Evolutionary conservation across 1,140 invertebrate genomes (phyloP), one percentile per base, ranked within the genome.

Genomic region (Drosophila kurseongensis): DNA sequence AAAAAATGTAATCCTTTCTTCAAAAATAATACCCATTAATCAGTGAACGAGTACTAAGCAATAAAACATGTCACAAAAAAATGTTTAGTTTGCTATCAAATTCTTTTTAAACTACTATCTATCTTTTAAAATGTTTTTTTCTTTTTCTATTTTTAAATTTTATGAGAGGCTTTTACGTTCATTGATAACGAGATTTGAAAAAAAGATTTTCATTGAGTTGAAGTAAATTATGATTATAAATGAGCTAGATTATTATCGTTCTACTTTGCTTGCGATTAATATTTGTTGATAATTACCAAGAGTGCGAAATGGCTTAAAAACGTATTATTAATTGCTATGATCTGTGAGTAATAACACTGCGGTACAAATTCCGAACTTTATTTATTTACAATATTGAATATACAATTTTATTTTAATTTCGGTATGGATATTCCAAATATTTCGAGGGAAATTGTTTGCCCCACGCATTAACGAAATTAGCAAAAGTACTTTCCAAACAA

Each of bases 191-290:
- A n/a, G 9, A 27, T 65, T 5, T 51, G 42, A 1, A 9, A 65
- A 44, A 7, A 9, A 10, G 23, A 66, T 66, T 65, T 62, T 44
- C 65, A 68, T 68, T 65, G 18, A 68, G 65, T 35, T 42, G 38
- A 14, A 18, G 38, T 68, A 68, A 65, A 68, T 68, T 68, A 52
- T 13, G 2, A 51, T 52, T 65, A 29, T 23, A 4, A 68, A 68
- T 68, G 60, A 27, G 5, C n/a, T 67, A 9, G 47, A 68, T 42
- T 65, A 4, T n/a, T 36, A 42, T 36, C 29, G 38, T 44, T 47
- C 6, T 5, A 29, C 9, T 36, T 13, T 13, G 13, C 9, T 18
- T 8, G 16, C 42, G 45, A 68, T 68, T 36, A 12, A 59, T 29
- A 5, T n/a, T 8, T 32, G 27, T 23, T 62, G 14, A 35, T 58